These are phyloP conservation scores for Lordiphosa collinella DNA, from an alignment of 1,140 invertebrate species.

Conservation along the genomic window DNA sequence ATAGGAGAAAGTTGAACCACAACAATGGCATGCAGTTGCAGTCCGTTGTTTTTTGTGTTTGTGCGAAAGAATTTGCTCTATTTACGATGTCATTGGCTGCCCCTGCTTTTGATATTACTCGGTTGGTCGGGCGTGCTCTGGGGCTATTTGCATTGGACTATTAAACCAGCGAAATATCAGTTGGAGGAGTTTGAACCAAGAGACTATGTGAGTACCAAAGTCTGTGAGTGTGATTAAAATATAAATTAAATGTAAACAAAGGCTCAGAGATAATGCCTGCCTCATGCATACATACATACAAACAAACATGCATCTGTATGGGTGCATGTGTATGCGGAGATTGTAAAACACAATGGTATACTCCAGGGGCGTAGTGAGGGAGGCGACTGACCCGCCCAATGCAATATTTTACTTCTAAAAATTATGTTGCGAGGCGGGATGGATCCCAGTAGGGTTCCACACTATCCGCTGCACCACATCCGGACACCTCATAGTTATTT, in stretches of 20 bases:
- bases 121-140: constrained; percentile 8
- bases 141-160: constrained; percentile 38
- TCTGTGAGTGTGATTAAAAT: background rate
- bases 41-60: constrained; percentile 50
- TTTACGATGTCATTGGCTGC: constrained; percentile 16
- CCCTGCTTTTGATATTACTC: constrained; percentile 10
- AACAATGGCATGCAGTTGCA: constrained; percentile 41
- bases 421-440: too few species aligned
- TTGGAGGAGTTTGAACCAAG: constrained; percentile 34
- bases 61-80: constrained; percentile 47
- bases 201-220: constrained; percentile 42
- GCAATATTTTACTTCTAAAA: too few species aligned
- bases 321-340: background rate
- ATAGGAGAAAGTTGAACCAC: background rate
- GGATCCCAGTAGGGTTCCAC: too few species aligned
- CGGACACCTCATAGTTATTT: too few species aligned
- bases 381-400: too few species aligned
- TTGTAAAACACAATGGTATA: too few species aligned
- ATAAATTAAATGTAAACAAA: too few species aligned
- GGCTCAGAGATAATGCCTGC: too few species aligned
- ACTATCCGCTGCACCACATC: too few species aligned
- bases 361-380: too few species aligned
- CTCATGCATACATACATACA: background rate
- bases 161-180: background rate
- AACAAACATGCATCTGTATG: background rate